Conservation (phyloP, 2,888 invertebrate species). For the Muschampia plurimacula region DNA sequence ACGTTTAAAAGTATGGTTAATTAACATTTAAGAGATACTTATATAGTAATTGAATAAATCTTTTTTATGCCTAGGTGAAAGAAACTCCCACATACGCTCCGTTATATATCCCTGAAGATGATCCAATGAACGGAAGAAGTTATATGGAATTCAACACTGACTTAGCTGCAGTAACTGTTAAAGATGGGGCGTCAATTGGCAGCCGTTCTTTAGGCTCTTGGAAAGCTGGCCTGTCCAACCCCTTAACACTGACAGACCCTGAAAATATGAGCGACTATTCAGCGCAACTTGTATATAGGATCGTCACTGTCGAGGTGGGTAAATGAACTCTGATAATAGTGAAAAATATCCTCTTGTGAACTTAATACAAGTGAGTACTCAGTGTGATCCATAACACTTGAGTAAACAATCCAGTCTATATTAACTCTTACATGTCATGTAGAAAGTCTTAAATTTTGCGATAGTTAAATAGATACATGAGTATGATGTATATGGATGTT, state of each 20-base stretch:
- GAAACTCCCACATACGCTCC: slow-evolving; percentile 90
- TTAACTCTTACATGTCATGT: not conserved
- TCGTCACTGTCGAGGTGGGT: slow-evolving; percentile 93
- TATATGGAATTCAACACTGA: slow-evolving; percentile 91
- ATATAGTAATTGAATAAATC: not conserved
- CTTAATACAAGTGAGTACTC: slow-evolving; percentile 24
- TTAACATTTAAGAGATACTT: too few relatives aligned
- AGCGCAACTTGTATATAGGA: slow-evolving; percentile 93
- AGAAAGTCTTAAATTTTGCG: slow-evolving; percentile 3
- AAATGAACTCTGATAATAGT: slow-evolving; percentile 67
- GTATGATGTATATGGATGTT: not conserved
- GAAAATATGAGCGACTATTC: slow-evolving; percentile 90
- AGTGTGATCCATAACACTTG: slow-evolving; percentile 57
- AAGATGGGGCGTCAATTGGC: slow-evolving; percentile 90
- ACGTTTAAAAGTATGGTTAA: too few relatives aligned
- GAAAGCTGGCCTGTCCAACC: slow-evolving; percentile 90
- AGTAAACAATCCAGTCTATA: slow-evolving; percentile 58
- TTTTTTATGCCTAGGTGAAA: slow-evolving; percentile 67
- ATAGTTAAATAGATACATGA: too few relatives aligned
- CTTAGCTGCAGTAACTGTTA: slow-evolving; percentile 89
- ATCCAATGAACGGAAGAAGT: slow-evolving; percentile 89
- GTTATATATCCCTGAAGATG: slow-evolving; percentile 86
- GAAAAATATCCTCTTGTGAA: slow-evolving; percentile 46
- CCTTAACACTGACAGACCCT: slow-evolving; percentile 87
- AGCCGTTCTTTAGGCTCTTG: slow-evolving; percentile 90